Evolutionary conservation across 2,113 vertebrate species (phyloP).

Genomic region (Hystrix brachyura): DNA sequence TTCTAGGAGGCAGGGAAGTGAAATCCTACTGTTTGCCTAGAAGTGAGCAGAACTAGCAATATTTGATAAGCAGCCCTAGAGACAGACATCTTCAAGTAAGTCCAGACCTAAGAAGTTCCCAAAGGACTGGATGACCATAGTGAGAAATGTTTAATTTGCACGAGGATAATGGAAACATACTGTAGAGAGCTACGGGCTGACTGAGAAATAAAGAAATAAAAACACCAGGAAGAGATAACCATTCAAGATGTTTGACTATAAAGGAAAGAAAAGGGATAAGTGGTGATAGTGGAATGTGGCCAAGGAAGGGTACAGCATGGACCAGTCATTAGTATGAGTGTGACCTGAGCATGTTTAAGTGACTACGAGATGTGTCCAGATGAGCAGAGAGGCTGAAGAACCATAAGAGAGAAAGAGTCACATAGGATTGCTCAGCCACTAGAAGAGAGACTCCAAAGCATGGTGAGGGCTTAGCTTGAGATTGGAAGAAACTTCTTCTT

Average conservation of each 20-base stretch:
- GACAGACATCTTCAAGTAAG: background rate
- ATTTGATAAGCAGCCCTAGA: background rate
- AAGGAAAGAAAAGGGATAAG: background rate
- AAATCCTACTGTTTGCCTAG: background rate
- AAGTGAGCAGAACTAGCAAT: background rate
- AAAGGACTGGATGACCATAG: background rate
- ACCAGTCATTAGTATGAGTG: no score
- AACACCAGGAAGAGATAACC: background rate
- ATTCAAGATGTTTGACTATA: background rate
- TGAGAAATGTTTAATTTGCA: conserved; percentile 1
- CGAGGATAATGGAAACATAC: background rate
- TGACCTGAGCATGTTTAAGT: background rate
- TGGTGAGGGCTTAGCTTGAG: background rate
- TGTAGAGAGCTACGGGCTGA: background rate
- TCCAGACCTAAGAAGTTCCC: background rate
- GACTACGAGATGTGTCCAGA: background rate
- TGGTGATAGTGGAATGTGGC: no score
- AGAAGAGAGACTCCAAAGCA: background rate
- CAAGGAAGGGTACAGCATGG: background rate
- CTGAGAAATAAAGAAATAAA: background rate
- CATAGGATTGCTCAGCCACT: background rate
- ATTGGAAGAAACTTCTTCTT: background rate
- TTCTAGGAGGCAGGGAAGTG: background rate
- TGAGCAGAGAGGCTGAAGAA: background rate
- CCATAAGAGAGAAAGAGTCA: background rate